Evolutionary conservation across 1,140 invertebrate genomes (phyloP), one percentile per base, ranked within the genome.

Genomic region (Aphaenogaster ashmeadi): DNA sequence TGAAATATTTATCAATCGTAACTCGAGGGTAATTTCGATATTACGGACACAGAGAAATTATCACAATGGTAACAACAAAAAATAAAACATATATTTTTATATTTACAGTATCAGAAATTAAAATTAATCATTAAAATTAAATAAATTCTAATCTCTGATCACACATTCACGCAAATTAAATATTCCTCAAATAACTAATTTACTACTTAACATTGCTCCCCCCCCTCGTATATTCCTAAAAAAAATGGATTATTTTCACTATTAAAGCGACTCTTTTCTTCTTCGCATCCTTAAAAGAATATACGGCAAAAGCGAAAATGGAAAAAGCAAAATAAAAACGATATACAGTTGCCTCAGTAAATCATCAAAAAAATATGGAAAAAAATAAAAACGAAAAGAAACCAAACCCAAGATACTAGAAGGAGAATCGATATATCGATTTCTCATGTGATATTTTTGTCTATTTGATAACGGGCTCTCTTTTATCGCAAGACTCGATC

Each of bases 401-500:
- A 56, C 27, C 13, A 33, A 9, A 62, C 15, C 6, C 36, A 27
- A 56, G 60, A 85, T 7, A 36, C 0, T 8, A 18, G n/a, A 66
- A 85, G 33, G 33, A 47, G 13, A 69, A 64, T 77, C 13, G 44
- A 74, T 64, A 62, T 74, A 89, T 90, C 85, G 85, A 89, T 89
- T 87, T 60, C 56, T 74, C 60, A 58, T 80, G 44, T n/a, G 18
- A 77, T 81, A 90, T 81, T 88, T 91, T 86, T 83, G 84, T 81
- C 85, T 79, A 78, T 91, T 81, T 83, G 87, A 88, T 89, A 89
- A 85, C 87, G 74, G 47, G 41, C 54, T 88, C 78, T 86, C 86
- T 88, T 78, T 88, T 91, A 92, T 91, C 91, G 72, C 27, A 41
- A 88, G 78, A 78, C 84, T 92, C 88, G 78, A 92, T 93, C 87